Conservation (phyloP, 1,140 invertebrate species). For the Pseudomyrmex cubaensis region DNA sequence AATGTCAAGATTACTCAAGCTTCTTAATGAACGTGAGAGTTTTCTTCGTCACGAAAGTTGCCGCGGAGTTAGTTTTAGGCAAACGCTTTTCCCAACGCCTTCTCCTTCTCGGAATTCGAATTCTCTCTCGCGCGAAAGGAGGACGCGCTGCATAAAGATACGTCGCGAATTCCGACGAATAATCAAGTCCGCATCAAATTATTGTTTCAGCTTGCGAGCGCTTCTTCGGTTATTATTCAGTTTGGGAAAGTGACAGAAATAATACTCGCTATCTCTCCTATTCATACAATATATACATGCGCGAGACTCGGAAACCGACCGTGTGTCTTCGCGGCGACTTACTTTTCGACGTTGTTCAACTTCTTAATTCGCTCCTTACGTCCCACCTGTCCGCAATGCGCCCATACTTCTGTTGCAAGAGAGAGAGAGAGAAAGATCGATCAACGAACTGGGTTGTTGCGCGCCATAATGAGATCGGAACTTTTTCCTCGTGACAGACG, state of each 20-base stretch:
- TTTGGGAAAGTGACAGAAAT: neutral
- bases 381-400: constrained; percentile 31
- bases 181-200: constrained; percentile 5
- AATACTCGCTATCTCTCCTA: neutral
- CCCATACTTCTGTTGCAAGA: constrained; percentile 3
- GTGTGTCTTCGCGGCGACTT: no score
- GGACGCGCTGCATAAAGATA: no score
- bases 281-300: no score
- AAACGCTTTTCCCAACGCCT: neutral
- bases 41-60: neutral
- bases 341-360: no score
- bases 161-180: neutral
- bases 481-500: constrained; percentile 23
- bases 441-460: constrained; percentile 32
- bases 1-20: neutral
- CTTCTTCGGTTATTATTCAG: neutral
- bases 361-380: neutral
- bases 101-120: no score
- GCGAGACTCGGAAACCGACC: no score
- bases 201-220: neutral
- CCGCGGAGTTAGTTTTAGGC: neutral
- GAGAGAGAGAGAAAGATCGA: constrained; percentile 30
- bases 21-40: neutral
- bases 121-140: no score
- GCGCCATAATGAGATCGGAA: constrained; percentile 22